A percentile compares a stretch with the other conserved stretches of the same genome.
Conservation (phyloP, 1,140 invertebrate species). For the Camponotus floridanus region DNA sequence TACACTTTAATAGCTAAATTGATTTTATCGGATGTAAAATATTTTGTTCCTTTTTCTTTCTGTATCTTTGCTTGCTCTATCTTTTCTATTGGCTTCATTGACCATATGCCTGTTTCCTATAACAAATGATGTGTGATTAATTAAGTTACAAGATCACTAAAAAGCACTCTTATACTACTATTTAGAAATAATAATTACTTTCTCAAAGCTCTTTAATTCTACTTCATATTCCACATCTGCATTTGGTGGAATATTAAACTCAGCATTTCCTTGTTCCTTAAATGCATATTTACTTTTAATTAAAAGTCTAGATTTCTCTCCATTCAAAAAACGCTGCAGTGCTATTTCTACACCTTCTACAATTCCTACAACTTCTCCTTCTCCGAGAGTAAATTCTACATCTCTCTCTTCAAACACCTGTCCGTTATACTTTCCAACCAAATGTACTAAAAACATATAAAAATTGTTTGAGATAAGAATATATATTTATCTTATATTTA, state of each 20-base stretch:
- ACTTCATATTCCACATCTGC: conserved; percentile 94
- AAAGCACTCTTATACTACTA: not conserved
- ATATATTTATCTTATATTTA: too few species aligned
- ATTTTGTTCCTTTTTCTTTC: conserved; percentile 97
- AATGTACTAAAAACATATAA: conserved; percentile 88
- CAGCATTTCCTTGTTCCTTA: conserved; percentile 90
- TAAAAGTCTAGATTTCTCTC: conserved; percentile 92
- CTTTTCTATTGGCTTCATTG: conserved; percentile 92
- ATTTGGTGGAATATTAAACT: conserved; percentile 93
- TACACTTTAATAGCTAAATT: conserved; percentile 96
- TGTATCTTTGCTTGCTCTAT: conserved; percentile 93
- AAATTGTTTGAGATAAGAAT: conserved; percentile 27
- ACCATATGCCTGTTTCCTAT: conserved; percentile 92
- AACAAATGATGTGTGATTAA: conserved; percentile 34
- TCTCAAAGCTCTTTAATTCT: conserved; percentile 94
- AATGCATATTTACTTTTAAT: conserved; percentile 95
- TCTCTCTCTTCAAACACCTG: conserved; percentile 92
- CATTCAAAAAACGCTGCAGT: conserved; percentile 93
- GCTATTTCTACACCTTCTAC: conserved; percentile 95
- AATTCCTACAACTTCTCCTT: conserved; percentile 92
- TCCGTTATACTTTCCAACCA: conserved; percentile 91
- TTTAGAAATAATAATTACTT: conserved; percentile 85
- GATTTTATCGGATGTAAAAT: conserved; percentile 94
- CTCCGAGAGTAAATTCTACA: conserved; percentile 94
- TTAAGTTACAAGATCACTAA: conserved; percentile 16